Conservation (phyloP, 2,113 vertebrate species). For the Pseudorhombus dupliciocellatus region DNA sequence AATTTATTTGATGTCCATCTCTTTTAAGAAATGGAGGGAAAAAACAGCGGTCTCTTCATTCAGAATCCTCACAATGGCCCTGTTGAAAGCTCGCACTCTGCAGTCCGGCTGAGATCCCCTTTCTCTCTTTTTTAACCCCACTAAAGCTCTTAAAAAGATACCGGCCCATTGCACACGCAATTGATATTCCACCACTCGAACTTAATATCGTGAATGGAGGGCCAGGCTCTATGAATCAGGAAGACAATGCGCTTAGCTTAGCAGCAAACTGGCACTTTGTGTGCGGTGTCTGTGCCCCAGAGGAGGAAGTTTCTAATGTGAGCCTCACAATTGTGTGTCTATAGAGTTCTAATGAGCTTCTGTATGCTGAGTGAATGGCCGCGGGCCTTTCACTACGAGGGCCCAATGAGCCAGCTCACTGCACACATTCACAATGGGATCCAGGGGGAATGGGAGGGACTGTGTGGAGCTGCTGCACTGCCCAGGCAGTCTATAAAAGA, state of each 20-base stretch:
- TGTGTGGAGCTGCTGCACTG: slow-evolving; percentile 63
- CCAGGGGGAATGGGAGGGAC: slow-evolving; percentile 88
- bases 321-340: slow-evolving; percentile 93
- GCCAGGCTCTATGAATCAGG: slow-evolving; percentile 82
- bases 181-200: slow-evolving; percentile 82
- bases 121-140: slow-evolving; percentile 70
- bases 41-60: slow-evolving; percentile 75
- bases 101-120: slow-evolving; percentile 74
- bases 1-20: slow-evolving; percentile 81
- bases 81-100: slow-evolving; percentile 76
- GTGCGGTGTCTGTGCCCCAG: slow-evolving; percentile 88
- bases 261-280: slow-evolving; percentile 93
- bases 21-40: slow-evolving; percentile 72
- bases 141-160: slow-evolving; percentile 79
- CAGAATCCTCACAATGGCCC: slow-evolving; percentile 70
- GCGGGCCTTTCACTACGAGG: slow-evolving; percentile 89
- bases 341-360: slow-evolving; percentile 98
- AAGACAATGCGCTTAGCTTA: slow-evolving; percentile 86
- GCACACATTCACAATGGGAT: slow-evolving; percentile 89
- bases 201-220: slow-evolving; percentile 84
- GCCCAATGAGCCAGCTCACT: slow-evolving; percentile 92
- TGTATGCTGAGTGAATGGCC: slow-evolving; percentile 91
- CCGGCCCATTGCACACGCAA: slow-evolving; percentile 78
- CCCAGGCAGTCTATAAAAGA: slow-evolving; percentile 85
- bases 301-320: slow-evolving; percentile 92